Evolutionary conservation across 2,888 invertebrate species (phyloP), one percentile per base, ranked within the genome.

Genomic region (Tinea pellionella): DNA sequence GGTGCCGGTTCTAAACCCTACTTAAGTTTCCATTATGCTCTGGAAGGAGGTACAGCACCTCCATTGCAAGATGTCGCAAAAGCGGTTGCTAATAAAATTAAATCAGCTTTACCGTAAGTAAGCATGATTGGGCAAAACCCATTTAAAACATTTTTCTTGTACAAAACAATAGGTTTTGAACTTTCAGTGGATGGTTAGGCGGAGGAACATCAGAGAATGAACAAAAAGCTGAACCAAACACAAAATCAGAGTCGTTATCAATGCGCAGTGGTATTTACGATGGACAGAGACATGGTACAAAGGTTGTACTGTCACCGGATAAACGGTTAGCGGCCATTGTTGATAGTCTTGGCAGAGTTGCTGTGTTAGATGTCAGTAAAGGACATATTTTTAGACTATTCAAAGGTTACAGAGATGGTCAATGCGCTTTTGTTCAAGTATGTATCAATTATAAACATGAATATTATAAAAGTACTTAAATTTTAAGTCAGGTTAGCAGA

Each of bases 361-460:
- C 94, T 51, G 86, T 99, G 13, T 80, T 99, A 32, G 97, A 99
- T 78, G 91, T 95, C 12, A 89, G 89, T 57, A 90, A 90, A 65
- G 96, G 97, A 0, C 89, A 94, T 60, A 91, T 94, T 19, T 81
- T 97, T 42, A 89, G 96, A 59, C 92, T 98, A 72, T 97, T 97
- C 90, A 98, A 98, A 87, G 98, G 99, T 2, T 99, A 97, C 77
- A 89, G 98, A 59, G 96, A 98, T 74, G 98, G 98, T 0, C 95
- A 98, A 74, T 96, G 97, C 74, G 96, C 95, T 1, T 99, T 98
- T 91, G 87, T 98, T 47, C 94, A 96, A 79, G 94, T 95, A 67
- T 29, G 65, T 64, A 24, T 12, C n/a, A 32, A 24, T 24, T 3
- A 2, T 24, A 24, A 24, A n/a, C n/a, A n/a, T n/a, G n/a, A n/a